These are phyloP conservation scores for Lochmaea capreae DNA, from an alignment of 2,888 invertebrate genomes.

Conservation along the genomic window DNA sequence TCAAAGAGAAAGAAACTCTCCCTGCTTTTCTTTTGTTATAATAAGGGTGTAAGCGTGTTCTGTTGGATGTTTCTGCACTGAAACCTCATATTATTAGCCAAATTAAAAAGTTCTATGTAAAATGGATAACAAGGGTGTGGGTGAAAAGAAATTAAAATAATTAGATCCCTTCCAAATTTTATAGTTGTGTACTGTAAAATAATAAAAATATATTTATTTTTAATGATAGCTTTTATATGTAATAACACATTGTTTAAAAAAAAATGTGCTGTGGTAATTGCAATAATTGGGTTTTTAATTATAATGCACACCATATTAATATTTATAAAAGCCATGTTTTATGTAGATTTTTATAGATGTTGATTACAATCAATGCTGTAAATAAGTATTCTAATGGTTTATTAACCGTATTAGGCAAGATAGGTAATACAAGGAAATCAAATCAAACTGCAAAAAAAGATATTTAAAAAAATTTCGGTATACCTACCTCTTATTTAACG, in stretches of 20 bases:
- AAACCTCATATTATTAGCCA: conserved; percentile 51
- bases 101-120: conserved; percentile 47
- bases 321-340: background rate
- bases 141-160: too few species aligned
- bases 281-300: background rate
- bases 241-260: background rate
- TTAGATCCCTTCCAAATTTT: too few species aligned
- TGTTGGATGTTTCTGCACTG: conserved; percentile 34
- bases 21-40: conserved; percentile 31
- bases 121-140: background rate
- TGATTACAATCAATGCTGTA: background rate
- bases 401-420: background rate
- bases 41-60: conserved; percentile 44
- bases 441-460: too few species aligned
- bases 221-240: background rate
- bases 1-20: conserved; percentile 28
- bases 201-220: conserved; percentile 1
- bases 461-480: too few species aligned
- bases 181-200: background rate
- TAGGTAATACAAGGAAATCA: too few species aligned
- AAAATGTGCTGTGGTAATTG: conserved; percentile 4
- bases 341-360: conserved; percentile 1
- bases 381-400: background rate
- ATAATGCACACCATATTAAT: conserved; percentile 2
- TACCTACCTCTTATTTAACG: too few species aligned